Base-by-base conservation (phyloP, 1,140 invertebrate species). In the Wiebesia pumilae region DNA sequence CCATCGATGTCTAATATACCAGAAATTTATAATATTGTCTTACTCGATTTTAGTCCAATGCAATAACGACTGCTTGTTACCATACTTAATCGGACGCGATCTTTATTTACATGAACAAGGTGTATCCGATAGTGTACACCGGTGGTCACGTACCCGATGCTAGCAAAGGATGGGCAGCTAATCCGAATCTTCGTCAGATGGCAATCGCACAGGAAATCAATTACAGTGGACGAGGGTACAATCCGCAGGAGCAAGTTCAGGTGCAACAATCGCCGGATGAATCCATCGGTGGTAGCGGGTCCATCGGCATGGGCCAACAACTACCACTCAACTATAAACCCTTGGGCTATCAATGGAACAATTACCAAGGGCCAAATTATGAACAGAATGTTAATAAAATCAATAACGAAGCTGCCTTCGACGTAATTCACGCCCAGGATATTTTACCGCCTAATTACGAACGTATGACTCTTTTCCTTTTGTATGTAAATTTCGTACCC, bases 331-430 rank as follows among this genome's bases (percentile, higher is more conserved):
- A 85, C 14, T 85, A 73, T 71, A 85, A 85, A n/a, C 51, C 78
- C 27, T 30, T 24, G 9, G 75, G 58, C 0, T 87, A 87, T 58
- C 86, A 83, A 30, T 87, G 86, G 86, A 87, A 78, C 81, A 78
- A 83, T 82, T 82, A 86, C 27, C 69, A n/a, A 47, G 67, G 19
- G 43, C 80, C 69, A 9, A 47, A 69, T 67, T 86, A 82, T 30
- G 85, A 86, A n/a, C 65, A 65, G 27, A 67, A 69, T 24, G 24
- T 38, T 16, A 65, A 75, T 75, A 81, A 75, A 54, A 47, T 73
- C 69, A 81, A 65, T 80, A 43, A 58, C 35, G 69, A 58, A 33
- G 77, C 69, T 75, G 81, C 85, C n/a, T 81, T 62, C 38, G 81
- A 86, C 43, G 40, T 62, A 58, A 82, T 86, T 43, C 80, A 81